Base-by-base conservation (phyloP, 1,140 invertebrate species). In the Meloidogyne exigua region DNA sequence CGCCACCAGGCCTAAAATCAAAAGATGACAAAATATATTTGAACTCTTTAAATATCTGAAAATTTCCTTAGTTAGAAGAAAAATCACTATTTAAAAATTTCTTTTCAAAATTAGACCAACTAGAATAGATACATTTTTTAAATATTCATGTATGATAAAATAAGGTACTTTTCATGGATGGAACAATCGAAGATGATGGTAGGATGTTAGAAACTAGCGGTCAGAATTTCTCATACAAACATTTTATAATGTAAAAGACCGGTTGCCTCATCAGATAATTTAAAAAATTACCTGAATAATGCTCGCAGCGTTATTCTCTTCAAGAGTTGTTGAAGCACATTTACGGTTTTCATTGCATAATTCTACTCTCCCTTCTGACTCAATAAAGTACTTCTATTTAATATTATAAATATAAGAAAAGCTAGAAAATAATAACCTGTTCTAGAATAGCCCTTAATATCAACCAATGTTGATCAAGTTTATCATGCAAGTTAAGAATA, bases 1-100 rank as follows among this genome's bases (percentile, higher is more conserved):
- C 72, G 72, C 72, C 72, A 73, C 72, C 72, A 73, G 18, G 72
- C 72, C 72, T 73, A 73, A 44, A 44, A 44, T 44, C 7, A 44
- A 39, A 26, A 57, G 18, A 26, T 15, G 42, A 1, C 1, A n/a
- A 9, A n/a, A n/a, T n/a, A 57, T n/a, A n/a, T n/a, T 57, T 4
- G 9, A 39, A 10, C 9, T 32, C 28, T 49, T 44, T 44, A 44
- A 49, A 49, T n/a, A n/a, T n/a, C n/a, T n/a, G n/a, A n/a, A n/a
- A n/a, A n/a, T n/a, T n/a, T n/a, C n/a, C n/a, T n/a, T n/a, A n/a
- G n/a, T n/a, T n/a, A n/a, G n/a, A n/a, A n/a, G n/a, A n/a, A n/a
- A n/a, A n/a, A n/a, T n/a, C n/a, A n/a, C n/a, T n/a, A n/a, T n/a
- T n/a, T n/a, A n/a, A n/a, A n/a, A n/a, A n/a, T n/a, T n/a, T n/a